Evolutionary conservation across 2,888 invertebrate species (phyloP).

Genomic region (Stenoptilia bipunctidactyla): DNA sequence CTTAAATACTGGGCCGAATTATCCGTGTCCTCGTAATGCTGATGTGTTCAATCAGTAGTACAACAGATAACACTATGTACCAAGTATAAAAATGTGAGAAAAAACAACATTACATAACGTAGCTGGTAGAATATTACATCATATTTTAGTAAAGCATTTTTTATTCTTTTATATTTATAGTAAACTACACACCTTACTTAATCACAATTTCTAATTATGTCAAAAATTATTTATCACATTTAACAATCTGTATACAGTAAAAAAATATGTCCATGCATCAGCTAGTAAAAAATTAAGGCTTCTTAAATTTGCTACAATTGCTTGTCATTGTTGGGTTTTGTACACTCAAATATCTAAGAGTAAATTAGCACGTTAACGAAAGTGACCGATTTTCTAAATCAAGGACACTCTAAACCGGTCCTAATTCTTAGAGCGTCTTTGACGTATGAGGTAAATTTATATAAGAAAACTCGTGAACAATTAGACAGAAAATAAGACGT

Average conservation of each 20-base stretch:
- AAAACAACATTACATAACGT: constrained; percentile 45
- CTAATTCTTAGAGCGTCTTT: no score
- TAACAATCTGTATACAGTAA: constrained; percentile 67
- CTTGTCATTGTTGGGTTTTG: constrained; percentile 9
- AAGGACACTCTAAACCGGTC: no score
- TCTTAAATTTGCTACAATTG: constrained; percentile 31
- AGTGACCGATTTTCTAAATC: no score
- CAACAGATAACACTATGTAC: constrained; percentile 62
- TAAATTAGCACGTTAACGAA: no score
- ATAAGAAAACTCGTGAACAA: no score
- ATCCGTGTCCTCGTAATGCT: constrained; percentile 36
- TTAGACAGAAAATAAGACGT: no score
- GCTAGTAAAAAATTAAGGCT: constrained; percentile 58
- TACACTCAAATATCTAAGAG: no score
- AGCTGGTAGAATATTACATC: constrained; percentile 37
- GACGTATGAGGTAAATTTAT: no score
- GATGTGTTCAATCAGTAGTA: constrained; percentile 47
- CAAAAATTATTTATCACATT: constrained; percentile 68
- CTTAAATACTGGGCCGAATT: constrained; percentile 55
- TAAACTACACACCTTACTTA: constrained; percentile 65
- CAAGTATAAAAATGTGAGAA: constrained; percentile 59
- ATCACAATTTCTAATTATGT: constrained; percentile 68
- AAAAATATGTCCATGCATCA: constrained; percentile 63
- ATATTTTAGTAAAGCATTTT: constrained; percentile 55
- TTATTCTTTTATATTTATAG: constrained; percentile 29